phyloP scores from a whole-genome alignment of 2,888 invertebrate genomes.

The Pterostichus madidus region DNA sequence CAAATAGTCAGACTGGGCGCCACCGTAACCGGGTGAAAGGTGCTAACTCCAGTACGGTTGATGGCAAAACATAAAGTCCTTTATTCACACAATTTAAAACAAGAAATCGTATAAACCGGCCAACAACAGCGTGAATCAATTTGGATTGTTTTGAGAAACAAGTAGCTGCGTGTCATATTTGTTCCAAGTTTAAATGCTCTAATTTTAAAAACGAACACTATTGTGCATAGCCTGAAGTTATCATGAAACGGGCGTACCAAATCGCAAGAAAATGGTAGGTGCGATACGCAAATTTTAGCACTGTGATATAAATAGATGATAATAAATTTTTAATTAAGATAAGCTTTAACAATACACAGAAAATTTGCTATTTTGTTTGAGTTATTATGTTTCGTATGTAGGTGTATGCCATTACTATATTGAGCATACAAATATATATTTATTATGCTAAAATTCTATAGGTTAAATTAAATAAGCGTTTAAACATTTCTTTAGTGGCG shows the following conservation, averaged over 20 bases:
- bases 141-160: background rate
- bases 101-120: background rate
- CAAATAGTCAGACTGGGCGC: too few species aligned
- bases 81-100: background rate
- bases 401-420: too few species aligned
- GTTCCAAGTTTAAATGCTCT: background rate
- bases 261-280: background rate
- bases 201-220: background rate
- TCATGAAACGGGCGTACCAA: background rate
- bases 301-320: background rate
- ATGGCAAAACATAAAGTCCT: background rate
- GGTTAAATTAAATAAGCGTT: too few species aligned
- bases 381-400: too few species aligned
- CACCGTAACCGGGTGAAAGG: background rate
- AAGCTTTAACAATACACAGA: background rate
- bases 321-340: slow-evolving; percentile 18
- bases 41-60: background rate
- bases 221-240: background rate
- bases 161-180: background rate
- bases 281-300: background rate
- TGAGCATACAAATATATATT: too few species aligned
- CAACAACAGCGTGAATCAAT: slow-evolving; percentile 2
- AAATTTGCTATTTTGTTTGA: too few species aligned
- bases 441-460: too few species aligned
- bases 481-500: too few species aligned